Evolutionary conservation across 2,113 vertebrate genomes (phyloP).

Genomic region (Trinectes maculatus): DNA sequence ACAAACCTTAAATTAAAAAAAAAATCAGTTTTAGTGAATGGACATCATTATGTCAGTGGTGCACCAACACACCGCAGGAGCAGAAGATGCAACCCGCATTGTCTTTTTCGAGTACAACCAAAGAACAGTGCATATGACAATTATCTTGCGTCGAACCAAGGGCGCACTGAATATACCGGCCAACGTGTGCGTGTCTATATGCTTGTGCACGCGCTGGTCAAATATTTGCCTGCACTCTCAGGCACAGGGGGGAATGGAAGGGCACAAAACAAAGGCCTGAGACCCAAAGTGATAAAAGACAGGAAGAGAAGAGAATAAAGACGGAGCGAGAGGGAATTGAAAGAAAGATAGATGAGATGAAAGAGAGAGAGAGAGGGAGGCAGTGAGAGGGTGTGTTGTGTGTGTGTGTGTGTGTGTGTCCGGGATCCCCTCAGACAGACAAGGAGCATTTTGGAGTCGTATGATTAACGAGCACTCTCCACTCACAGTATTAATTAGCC

Average conservation of each 20-base stretch:
- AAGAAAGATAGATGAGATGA: constrained; percentile 76
- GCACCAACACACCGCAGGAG: constrained; percentile 6
- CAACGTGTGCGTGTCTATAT: constrained; percentile 21
- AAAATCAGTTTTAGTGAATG: neutral
- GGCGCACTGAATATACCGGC: constrained; percentile 18
- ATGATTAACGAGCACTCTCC: constrained; percentile 78
- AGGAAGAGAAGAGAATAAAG: constrained; percentile 79
- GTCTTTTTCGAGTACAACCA: constrained; percentile 18
- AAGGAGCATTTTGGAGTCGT: constrained; percentile 63
- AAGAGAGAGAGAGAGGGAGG: constrained; percentile 59
- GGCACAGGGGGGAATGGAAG: constrained; percentile 59
- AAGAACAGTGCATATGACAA: constrained; percentile 24
- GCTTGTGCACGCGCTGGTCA: constrained; percentile 61
- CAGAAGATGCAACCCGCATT: constrained; percentile 23
- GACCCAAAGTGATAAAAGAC: constrained; percentile 81
- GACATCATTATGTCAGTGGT: neutral
- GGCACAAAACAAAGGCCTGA: constrained; percentile 72
- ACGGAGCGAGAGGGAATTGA: constrained; percentile 71
- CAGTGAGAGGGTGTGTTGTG: constrained; percentile 43
- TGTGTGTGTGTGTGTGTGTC: constrained; percentile 31
- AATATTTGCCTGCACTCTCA: constrained; percentile 81
- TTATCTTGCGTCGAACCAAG: constrained; percentile 57
- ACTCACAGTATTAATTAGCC: constrained; percentile 82
- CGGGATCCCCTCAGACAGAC: constrained; percentile 61
- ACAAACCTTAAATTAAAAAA: neutral